These are phyloP conservation scores for Rhodophaea formosa DNA, from an alignment of 2,888 invertebrate species.

Conservation along the genomic window DNA sequence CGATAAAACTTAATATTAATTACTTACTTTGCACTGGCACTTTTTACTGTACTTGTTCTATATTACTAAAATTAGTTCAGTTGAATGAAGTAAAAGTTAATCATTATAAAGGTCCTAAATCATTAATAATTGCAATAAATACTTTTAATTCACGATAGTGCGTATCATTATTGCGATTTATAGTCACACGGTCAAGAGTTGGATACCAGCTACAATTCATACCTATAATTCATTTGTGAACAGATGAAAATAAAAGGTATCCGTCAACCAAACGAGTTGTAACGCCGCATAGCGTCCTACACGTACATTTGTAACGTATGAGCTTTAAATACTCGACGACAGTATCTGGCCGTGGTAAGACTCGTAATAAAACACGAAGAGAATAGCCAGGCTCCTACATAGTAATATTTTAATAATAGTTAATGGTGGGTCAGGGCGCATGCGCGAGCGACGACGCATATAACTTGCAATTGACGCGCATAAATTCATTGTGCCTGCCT, in stretches of 20 bases:
- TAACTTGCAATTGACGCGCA: constrained; percentile 73
- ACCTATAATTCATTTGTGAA: constrained; percentile 67
- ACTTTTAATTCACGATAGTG: constrained; percentile 41
- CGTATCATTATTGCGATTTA: constrained; percentile 64
- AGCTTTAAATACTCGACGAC: constrained; percentile 75
- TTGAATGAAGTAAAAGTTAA: too few species aligned
- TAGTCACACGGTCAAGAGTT: constrained; percentile 55
- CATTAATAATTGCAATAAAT: constrained; percentile 49
- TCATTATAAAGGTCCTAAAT: constrained; percentile 21
- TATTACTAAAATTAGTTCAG: too few species aligned
- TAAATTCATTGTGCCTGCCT: constrained; percentile 66
- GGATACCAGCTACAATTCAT: constrained; percentile 65
- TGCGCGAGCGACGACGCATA: constrained; percentile 71
- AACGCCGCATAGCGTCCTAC: constrained; percentile 56
- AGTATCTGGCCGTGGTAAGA: constrained; percentile 64
- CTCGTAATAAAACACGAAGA: constrained; percentile 74
- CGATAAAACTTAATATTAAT: too few species aligned
- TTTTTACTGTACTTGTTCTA: too few species aligned
- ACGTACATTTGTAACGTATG: constrained; percentile 71
- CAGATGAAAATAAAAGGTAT: constrained; percentile 59
- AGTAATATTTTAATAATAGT: constrained; percentile 80
- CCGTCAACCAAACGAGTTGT: constrained; percentile 49
- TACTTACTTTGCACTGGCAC: too few species aligned
- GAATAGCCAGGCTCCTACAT: constrained; percentile 72
- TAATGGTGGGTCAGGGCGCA: constrained; percentile 74